These are phyloP conservation scores for Crocuta crocuta DNA, from an alignment of 2,113 vertebrate genomes.

Conservation along the genomic window DNA sequence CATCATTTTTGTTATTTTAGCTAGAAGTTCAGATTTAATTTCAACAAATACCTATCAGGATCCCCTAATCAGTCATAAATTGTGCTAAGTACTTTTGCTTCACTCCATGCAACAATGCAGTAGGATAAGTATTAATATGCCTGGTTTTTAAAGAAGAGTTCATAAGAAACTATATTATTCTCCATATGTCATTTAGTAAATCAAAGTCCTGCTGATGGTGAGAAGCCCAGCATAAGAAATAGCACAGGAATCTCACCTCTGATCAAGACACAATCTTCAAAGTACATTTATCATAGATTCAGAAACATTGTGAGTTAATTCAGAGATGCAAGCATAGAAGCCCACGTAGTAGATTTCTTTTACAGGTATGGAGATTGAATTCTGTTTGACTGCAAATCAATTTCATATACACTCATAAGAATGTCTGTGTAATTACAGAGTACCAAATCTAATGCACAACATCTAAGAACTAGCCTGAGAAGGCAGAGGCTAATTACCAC, in stretches of 20 bases:
- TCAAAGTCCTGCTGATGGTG: neutral
- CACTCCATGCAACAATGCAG: neutral
- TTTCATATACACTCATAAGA: slow-evolving; percentile 61
- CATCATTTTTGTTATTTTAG: neutral
- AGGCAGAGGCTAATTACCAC: slow-evolving; percentile 37
- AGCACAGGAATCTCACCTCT: neutral
- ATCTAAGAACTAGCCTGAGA: slow-evolving; percentile 16
- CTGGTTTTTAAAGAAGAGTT: neutral
- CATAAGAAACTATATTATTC: neutral
- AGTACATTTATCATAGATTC: neutral
- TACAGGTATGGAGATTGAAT: slow-evolving; percentile 25
- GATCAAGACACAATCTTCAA: neutral
- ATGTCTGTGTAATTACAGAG: slow-evolving; percentile 62
- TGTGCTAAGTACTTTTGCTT: neutral
- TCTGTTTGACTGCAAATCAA: slow-evolving; percentile 56
- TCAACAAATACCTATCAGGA: neutral
- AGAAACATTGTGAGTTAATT: slow-evolving; percentile 49
- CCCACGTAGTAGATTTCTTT: slow-evolving; percentile 47
- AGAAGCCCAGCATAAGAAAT: neutral
- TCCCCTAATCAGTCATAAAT: neutral
- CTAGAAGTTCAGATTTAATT: neutral
- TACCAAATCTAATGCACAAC: neutral
- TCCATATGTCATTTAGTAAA: neutral
- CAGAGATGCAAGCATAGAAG: neutral
- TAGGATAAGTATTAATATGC: neutral